Evolutionary conservation across 2,113 vertebrate genomes (phyloP), one percentile per base, ranked within the genome.

Genomic region (Sceloporus undulatus): DNA sequence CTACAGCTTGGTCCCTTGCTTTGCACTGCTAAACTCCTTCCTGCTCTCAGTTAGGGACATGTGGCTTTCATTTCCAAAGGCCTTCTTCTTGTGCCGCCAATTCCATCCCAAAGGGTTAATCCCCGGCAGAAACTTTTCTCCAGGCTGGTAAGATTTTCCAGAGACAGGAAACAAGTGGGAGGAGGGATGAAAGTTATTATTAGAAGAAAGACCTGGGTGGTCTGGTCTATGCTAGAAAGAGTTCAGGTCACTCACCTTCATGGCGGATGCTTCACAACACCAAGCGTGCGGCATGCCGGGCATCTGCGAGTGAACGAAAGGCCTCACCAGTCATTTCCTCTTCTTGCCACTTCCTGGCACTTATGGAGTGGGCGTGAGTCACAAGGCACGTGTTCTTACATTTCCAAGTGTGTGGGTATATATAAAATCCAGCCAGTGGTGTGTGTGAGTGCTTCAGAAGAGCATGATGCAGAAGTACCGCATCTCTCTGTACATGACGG

Each of bases 291-390:
- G 79, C 4, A 11, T 34, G 59, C 27, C 14, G 84, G 62, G 84
- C 79, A 82, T 81, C 62, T 11, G 73, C 42, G 9, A 77, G 65
- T 1, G 19, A 59, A 70, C 2, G 38, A 42, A 77, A 82, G 88
- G 84, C 88, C 73, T 40, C 71, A 62, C 62, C 11, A 89, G 85
- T 86, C 84, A 89, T 86, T 89, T 89, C 88, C 88, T 89, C 88
- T 27, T 48, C 42, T 86, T 82, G 48, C 79, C 79, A 86, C 88
- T 89, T 89, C 88, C 88, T 89, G 84, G 87, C 81, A 65, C 74
- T 62, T 40, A 2, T 71, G 54, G 73, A 82, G 65, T 40, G 65
- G 59, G 65, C 48, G 73, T 83, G 88, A 71, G 62, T 83, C 79
- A 70, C 29, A 25, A 48, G 73, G 78, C 84, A 56, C 80, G 85